phyloP scores from a whole-genome alignment of 2,888 invertebrate genomes.

The Bembecia ichneumoniformis region DNA sequence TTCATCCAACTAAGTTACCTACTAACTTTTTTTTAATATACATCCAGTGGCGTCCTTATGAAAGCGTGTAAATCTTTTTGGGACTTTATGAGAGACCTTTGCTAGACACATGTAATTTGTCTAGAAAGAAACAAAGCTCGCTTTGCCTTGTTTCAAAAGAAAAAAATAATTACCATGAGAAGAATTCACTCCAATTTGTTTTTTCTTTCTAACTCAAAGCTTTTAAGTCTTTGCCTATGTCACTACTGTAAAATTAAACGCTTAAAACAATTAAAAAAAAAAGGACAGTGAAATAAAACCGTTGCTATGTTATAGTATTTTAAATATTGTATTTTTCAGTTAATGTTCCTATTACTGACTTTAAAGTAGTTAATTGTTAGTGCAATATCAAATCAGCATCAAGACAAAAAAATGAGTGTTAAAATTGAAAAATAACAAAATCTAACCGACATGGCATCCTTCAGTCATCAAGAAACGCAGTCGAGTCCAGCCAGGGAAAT shows the following conservation, averaged over 20 bases:
- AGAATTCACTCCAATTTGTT: no score
- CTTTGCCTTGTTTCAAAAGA: background rate
- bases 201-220: no score
- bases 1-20: no score
- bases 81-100: no score
- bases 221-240: no score
- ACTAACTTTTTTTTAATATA: no score
- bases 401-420: constrained; percentile 26
- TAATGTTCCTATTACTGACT: constrained; percentile 15
- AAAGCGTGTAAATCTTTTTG: no score
- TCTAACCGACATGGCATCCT: constrained; percentile 36
- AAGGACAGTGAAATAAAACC: background rate
- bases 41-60: no score
- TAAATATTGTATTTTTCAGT: background rate
- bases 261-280: no score
- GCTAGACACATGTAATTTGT: background rate
- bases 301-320: background rate
- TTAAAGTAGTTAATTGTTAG: constrained; percentile 13
- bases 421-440: constrained; percentile 24
- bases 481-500: constrained; percentile 53
- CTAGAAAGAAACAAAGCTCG: background rate
- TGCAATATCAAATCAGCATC: constrained; percentile 10
- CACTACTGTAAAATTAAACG: no score
- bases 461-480: constrained; percentile 51
- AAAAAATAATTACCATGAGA: background rate